Evolutionary conservation across 2,113 vertebrate species (phyloP), one percentile per base, ranked within the genome.

Genomic region (Pardalotus punctatus): DNA sequence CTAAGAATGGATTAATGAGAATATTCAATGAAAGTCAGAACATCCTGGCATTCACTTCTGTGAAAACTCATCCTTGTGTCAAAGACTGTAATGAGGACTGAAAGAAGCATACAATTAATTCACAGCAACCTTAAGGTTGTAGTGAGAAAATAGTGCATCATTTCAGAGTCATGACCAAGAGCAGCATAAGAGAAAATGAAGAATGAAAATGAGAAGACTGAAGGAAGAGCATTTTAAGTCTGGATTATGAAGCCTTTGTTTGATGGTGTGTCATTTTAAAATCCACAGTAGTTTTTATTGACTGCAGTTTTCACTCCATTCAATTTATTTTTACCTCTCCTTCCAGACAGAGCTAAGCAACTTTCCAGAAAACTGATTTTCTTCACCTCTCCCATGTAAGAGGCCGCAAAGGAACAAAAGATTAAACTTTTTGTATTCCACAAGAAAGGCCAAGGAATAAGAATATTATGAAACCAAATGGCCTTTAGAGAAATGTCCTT

Each of bases 1-100:
- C 82, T 85, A 92, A 91, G 85, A 95, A 95, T 95, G 94, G 81
- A 82, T 96, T 93, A 96, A 96, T 97, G 79, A 95, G 95, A 95
- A 96, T 95, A 93, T 95, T 96, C 94, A 95, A 95, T 94, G 95
- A 94, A 58, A 79, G 67, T 69, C 62, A 77, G 93, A 96, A 93
- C 7, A 28, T 82, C 72, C 93, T 76, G 35, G 81, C 51, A 90
- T n/a, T 92, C 86, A 90, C 80, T 95, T 81, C 53, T 86, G 27
- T 80, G 56, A 91, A 92, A 92, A 74, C 84, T 61, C 94, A 72
- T 95, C 94, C 69, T 86, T 64, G 45, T 91, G 86, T 94, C 91
- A 91, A 93, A 91, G 77, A n/a, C 89, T 74, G 48, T 96, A 95
- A 96, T 92, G 84, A 96, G 89, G 66, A 74, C 87, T 94, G 93